Conservation (phyloP, 2,113 vertebrate species). For the Odocoileus virginianus region DNA sequence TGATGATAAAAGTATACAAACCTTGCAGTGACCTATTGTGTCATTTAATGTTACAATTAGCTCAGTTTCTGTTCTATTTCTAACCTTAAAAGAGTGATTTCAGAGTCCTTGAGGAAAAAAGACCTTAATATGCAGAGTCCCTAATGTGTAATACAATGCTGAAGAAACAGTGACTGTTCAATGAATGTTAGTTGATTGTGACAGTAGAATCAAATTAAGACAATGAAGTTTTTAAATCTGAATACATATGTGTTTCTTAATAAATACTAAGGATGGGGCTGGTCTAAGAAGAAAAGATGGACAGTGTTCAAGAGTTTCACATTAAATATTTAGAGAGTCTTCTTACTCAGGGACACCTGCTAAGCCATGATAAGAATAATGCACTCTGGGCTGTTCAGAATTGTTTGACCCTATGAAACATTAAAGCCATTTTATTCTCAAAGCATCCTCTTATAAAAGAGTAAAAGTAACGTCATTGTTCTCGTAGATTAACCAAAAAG, state of each 20-base stretch:
- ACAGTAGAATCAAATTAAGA: slow-evolving; percentile 20
- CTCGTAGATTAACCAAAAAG: slow-evolving; percentile 24
- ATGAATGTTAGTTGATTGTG: slow-evolving; percentile 15
- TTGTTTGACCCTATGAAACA: slow-evolving; percentile 63
- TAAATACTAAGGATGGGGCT: background rate
- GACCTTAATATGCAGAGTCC: background rate
- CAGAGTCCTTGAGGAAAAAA: slow-evolving; percentile 5
- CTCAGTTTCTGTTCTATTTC: background rate
- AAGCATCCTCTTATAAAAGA: slow-evolving; percentile 29
- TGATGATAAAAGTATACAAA: slow-evolving; percentile 32
- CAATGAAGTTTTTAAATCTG: slow-evolving; percentile 33
- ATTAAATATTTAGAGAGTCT: slow-evolving; percentile 66
- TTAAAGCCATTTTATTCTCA: slow-evolving; percentile 61
- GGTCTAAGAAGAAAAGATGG: slow-evolving; percentile 1
- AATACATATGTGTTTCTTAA: slow-evolving; percentile 20
- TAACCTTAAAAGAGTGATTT: slow-evolving; percentile 17
- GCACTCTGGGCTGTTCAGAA: slow-evolving; percentile 40
- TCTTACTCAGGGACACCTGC: slow-evolving; percentile 46
- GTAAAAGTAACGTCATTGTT: slow-evolving; percentile 47
- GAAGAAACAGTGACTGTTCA: background rate
- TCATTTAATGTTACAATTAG: slow-evolving; percentile 26
- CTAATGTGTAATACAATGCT: slow-evolving; percentile 12
- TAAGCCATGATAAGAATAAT: slow-evolving; percentile 65
- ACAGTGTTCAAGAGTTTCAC: background rate
- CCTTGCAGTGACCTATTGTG: background rate